Conservation (phyloP, 1,140 invertebrate genomes). For the Apis florea region DNA sequence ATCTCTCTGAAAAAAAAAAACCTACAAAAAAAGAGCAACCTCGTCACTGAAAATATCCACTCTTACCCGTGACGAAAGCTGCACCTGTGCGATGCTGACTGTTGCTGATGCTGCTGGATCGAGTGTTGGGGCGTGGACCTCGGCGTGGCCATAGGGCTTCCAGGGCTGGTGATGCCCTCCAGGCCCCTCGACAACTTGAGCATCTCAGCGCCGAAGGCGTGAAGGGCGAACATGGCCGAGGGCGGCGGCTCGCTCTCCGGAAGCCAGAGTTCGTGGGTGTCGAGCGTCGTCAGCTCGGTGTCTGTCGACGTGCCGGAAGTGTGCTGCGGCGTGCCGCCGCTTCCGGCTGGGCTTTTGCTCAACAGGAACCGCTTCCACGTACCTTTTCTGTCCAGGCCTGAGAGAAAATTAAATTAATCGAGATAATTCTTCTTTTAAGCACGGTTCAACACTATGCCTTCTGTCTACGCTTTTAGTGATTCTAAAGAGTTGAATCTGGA, state of each 20-base stretch:
- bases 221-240: slow-evolving; percentile 89
- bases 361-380: slow-evolving; percentile 83
- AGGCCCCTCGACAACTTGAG: slow-evolving; percentile 88
- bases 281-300: slow-evolving; percentile 89
- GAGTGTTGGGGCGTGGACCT: slow-evolving; percentile 62
- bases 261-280: slow-evolving; percentile 90
- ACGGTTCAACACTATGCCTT: fast-evolving
- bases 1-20: too few relatives aligned
- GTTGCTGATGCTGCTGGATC: slow-evolving; percentile 63
- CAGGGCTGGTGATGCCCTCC: slow-evolving; percentile 79
- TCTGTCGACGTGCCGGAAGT: slow-evolving; percentile 88
- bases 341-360: slow-evolving; percentile 73
- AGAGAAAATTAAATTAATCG: background rate
- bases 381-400: slow-evolving; percentile 76
- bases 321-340: slow-evolving; percentile 83
- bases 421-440: too few relatives aligned
- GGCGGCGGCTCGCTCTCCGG: slow-evolving; percentile 89
- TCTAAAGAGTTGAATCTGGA: too few relatives aligned
- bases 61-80: slow-evolving; percentile 73
- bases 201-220: slow-evolving; percentile 92
- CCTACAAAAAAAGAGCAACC: too few relatives aligned
- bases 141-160: slow-evolving; percentile 41
- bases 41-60: background rate
- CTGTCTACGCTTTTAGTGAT: background rate
- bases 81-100: slow-evolving; percentile 63